phyloP scores from a whole-genome alignment of 2,797 vertebrate genomes.

The Prunella strophiata region DNA sequence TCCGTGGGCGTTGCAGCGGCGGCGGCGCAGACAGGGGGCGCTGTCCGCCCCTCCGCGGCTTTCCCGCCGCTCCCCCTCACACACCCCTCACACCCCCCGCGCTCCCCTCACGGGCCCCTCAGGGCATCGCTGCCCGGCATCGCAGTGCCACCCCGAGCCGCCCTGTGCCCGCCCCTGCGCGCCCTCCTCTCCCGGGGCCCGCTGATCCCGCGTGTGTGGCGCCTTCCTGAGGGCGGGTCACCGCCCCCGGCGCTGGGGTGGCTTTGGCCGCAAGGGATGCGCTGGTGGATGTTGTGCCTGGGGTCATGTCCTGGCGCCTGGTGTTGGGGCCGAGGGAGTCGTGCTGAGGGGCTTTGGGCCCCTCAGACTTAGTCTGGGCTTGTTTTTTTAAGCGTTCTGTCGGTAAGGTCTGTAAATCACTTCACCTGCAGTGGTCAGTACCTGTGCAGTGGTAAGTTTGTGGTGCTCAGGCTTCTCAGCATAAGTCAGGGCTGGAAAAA shows the following conservation, averaged over 20 bases:
- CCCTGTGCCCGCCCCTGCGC: neutral
- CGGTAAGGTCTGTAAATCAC: fast-evolving
- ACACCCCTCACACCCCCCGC: neutral
- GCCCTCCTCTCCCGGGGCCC: neutral
- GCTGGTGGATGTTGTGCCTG: neutral
- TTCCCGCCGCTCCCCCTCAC: neutral
- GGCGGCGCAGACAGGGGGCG: neutral
- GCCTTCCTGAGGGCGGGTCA: neutral
- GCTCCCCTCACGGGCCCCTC: neutral
- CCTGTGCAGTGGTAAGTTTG: neutral
- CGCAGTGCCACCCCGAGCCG: fast-evolving
- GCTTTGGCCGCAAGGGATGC: neutral
- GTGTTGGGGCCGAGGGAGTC: neutral
- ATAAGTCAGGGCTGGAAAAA: neutral
- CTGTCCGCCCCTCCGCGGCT: neutral
- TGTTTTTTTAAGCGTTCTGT: neutral
- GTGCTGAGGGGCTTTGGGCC: too few relatives aligned
- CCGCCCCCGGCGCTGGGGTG: neutral
- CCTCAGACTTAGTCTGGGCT: neutral
- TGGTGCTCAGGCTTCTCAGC: neutral
- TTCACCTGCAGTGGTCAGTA: neutral
- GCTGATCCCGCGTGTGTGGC: neutral
- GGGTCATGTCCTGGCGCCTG: neutral
- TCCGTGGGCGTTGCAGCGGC: neutral
- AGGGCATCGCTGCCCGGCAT: neutral